These are phyloP conservation scores for Microctonus aethiopoides DNA, from an alignment of 2,888 invertebrate species.

Conservation along the genomic window DNA sequence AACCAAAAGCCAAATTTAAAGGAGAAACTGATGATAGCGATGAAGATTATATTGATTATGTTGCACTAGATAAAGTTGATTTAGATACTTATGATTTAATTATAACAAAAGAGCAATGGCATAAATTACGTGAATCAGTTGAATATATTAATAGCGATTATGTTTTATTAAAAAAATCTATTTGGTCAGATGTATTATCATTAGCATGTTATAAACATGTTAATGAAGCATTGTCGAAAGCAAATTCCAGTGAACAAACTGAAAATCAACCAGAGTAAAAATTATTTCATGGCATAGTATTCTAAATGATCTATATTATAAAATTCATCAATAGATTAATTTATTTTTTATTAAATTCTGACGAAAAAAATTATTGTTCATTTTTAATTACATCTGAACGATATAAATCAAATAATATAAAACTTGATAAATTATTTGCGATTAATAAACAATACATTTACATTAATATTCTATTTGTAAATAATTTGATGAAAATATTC, in stretches of 20 bases:
- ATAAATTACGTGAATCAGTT: neutral
- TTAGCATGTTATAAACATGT: neutral
- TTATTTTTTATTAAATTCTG: too few species aligned
- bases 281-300: neutral
- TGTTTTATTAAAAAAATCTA: neutral
- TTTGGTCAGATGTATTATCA: neutral
- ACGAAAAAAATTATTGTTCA: too few species aligned
- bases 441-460: too few species aligned
- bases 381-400: too few species aligned
- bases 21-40: neutral
- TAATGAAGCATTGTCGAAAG: neutral
- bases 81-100: neutral
- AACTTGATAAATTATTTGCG: too few species aligned
- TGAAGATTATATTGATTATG: neutral
- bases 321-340: too few species aligned
- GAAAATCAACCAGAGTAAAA: neutral
- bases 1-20: neutral
- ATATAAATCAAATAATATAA: too few species aligned
- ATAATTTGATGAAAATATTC: too few species aligned
- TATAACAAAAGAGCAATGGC: neutral
- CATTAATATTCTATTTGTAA: too few species aligned
- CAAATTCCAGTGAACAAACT: neutral
- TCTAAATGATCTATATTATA: too few species aligned
- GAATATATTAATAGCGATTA: neutral
- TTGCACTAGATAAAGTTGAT: neutral